Base-by-base conservation (phyloP, 2,888 invertebrate species). In the Isotomurus palustris region DNA sequence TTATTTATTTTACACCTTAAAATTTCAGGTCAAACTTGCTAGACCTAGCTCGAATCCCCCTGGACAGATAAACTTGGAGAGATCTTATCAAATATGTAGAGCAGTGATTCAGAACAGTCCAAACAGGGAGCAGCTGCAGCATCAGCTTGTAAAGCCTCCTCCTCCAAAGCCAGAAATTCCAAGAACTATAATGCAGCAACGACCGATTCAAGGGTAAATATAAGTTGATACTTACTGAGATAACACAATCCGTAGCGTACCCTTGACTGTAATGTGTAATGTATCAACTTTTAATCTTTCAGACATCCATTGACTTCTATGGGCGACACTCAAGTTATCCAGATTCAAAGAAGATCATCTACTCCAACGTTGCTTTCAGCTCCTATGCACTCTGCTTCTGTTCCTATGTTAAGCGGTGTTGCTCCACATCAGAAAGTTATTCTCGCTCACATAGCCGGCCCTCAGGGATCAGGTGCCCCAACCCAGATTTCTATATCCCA, bases 21-120 rank as follows among this genome's bases (percentile, higher is more conserved):
- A 29, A 38, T 50, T 38, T 3, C 12, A 38, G 25, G 25, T 21
- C 19, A 50, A 50, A 38, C 27, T 50, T 21, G 38, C 50, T n/a
- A 19, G 38, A 25, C 6, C 14, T 21, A 22, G 29, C n/a, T 38
- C 50, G 3, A 38, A 43, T 49, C 60, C 60, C 40, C 44, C 53
- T 41, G 44, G 91, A 1, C 89, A 89, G 3, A 90, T 94, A 32
- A 94, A 95, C 77, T 78, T 94, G 53, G 93, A 94, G 75, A 83
- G 95, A 56, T 94, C 94, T 74, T 91, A 93, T 76, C 93, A 94
- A 78, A 95, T 95, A 71, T 78, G 78, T 69, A 78, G 83, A 75
- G 82, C 79, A 47, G 80, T 83, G n/a, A 90, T 95, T 66, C 91
- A 92, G 77, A 92, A 91, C 76, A 93, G 91, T 73, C 91, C 91